Percentiles rank a stretch among this genome's conserved stretches.
phyloP scores from a whole-genome alignment of 2,888 invertebrate species.

The Caenorhabditis plicata region DNA sequence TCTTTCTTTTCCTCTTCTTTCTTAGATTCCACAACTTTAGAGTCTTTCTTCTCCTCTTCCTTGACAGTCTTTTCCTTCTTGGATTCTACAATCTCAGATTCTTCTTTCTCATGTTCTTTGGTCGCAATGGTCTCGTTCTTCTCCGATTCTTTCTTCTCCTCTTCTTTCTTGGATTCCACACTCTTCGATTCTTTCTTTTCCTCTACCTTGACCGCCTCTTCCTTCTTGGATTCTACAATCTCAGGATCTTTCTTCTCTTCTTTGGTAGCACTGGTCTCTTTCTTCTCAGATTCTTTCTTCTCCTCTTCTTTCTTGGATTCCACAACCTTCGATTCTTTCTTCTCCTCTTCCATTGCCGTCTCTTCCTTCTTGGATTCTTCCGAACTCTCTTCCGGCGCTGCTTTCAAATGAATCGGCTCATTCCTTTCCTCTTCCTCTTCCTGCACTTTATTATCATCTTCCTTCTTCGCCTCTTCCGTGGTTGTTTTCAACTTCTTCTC shows the following conservation, averaged over 20 bases:
- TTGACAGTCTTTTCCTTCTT: neutral
- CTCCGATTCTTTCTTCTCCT: too few relatives aligned
- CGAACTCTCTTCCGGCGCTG: neutral
- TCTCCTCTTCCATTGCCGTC: neutral
- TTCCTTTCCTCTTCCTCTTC: conserved; percentile 2
- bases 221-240: neutral
- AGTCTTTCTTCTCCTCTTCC: conserved; percentile 2
- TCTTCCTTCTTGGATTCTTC: neutral
- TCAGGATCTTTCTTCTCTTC: conserved; percentile 1
- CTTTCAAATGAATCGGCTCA: too few relatives aligned
- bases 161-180: neutral
- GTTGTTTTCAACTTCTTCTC: conserved; percentile 7
- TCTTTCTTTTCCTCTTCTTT: too few relatives aligned
- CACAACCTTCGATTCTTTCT: neutral
- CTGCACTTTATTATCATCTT: neutral
- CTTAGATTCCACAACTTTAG: neutral
- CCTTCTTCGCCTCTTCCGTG: neutral
- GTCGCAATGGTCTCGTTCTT: too few relatives aligned
- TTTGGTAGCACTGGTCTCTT: neutral
- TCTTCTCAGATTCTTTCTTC: neutral
- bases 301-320: neutral
- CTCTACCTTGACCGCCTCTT: neutral
- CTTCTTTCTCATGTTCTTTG: neutral
- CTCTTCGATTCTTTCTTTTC: neutral
- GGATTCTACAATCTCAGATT: neutral